phyloP scores from a whole-genome alignment of 2,888 invertebrate species.

The Nomada lathburiana region DNA sequence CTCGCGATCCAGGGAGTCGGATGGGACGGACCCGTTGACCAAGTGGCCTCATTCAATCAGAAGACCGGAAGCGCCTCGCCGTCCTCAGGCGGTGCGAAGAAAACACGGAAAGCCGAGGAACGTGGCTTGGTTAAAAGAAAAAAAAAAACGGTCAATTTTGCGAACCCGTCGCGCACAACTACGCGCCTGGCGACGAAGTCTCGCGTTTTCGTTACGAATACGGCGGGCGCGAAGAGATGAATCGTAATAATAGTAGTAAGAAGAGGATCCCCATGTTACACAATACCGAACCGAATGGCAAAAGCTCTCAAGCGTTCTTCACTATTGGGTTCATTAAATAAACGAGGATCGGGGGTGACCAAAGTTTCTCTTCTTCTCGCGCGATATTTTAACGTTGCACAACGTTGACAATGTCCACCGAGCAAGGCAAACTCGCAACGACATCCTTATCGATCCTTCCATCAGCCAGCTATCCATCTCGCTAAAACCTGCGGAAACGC shows the following conservation, averaged over 20 bases:
- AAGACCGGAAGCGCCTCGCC: slow-evolving; percentile 80
- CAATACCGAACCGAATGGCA: background rate
- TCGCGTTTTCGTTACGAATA: slow-evolving; percentile 6
- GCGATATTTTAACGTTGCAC: background rate
- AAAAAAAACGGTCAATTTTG: slow-evolving; percentile 22
- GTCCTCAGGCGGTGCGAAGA: slow-evolving; percentile 68
- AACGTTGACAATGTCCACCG: no score
- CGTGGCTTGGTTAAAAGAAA: slow-evolving; percentile 19
- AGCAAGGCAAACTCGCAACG: slow-evolving; percentile 4
- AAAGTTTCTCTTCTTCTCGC: background rate
- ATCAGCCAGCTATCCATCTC: background rate
- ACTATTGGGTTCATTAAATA: no score
- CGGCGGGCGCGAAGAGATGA: no score
- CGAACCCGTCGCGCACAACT: no score
- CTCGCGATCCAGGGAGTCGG: slow-evolving; percentile 80
- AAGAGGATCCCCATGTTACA: no score
- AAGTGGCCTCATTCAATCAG: slow-evolving; percentile 82
- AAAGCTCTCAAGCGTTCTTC: background rate
- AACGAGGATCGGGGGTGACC: background rate
- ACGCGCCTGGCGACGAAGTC: slow-evolving; percentile 11
- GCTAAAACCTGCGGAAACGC: background rate
- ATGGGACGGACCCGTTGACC: slow-evolving; percentile 83
- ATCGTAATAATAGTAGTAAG: no score
- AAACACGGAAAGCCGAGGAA: slow-evolving; percentile 57
- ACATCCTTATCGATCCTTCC: background rate